phyloP scores from a whole-genome alignment of 2,797 vertebrate species.

The Amblyopsis hoosieri region DNA sequence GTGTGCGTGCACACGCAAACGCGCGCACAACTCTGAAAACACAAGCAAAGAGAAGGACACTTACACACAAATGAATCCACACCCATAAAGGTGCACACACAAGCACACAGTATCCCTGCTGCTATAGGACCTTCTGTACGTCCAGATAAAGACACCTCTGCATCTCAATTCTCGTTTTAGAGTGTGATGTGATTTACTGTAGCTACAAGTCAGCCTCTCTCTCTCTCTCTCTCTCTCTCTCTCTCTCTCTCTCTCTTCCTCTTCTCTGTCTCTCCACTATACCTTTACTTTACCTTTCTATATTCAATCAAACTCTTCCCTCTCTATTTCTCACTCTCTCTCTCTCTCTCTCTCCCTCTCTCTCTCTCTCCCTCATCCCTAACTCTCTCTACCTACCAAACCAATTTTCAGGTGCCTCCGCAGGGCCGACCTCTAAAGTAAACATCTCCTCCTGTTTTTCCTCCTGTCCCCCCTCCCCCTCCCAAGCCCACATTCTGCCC shows the following conservation, averaged over 20 bases:
- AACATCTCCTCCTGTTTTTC: conserved; percentile 57
- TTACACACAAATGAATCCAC: not conserved
- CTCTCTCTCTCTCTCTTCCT: conserved; percentile 35
- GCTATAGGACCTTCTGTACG: conserved; percentile 66
- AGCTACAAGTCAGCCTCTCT: not conserved
- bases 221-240: conserved; percentile 21
- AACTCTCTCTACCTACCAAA: conserved; percentile 53
- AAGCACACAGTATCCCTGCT: conserved; percentile 49
- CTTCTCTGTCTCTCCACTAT: conserved; percentile 1
- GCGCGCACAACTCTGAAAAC: too few relatives aligned
- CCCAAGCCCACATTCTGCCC: conserved; percentile 19
- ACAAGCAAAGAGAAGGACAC: not conserved
- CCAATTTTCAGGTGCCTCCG: conserved; percentile 78
- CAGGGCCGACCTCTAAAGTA: conserved; percentile 73
- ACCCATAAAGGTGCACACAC: conserved; percentile 6
- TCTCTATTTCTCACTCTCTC: conserved; percentile 5
- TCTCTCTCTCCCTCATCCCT: not conserved
- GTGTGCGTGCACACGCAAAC: conserved; percentile 3
- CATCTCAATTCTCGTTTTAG: conserved; percentile 66
- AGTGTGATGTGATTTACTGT: conserved; percentile 40
- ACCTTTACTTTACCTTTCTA: not conserved
- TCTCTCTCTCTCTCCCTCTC: not conserved
- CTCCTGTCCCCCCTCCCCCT: conserved; percentile 17
- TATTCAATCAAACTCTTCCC: conserved; percentile 3
- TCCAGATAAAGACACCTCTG: conserved; percentile 71